Percentiles rank a stretch among this genome's conserved stretches.
These are phyloP conservation scores for Onychomys leucogaster DNA, from an alignment of 2,797 vertebrate species.

Conservation along the genomic window DNA sequence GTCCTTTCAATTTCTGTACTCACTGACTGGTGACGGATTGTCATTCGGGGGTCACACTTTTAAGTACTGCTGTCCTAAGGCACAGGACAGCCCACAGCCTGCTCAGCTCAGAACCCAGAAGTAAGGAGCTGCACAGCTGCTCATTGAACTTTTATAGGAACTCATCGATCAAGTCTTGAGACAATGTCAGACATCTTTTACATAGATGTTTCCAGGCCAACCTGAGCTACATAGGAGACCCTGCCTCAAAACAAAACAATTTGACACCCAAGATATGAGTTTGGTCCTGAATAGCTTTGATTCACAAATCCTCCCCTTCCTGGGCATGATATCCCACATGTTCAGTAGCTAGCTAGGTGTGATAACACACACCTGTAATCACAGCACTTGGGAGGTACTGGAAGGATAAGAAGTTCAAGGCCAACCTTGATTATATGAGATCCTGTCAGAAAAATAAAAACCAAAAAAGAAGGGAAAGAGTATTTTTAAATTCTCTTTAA, in stretches of 20 bases:
- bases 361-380: background rate
- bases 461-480: background rate
- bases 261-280: background rate
- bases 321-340: background rate
- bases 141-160: background rate
- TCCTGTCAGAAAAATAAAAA: slow-evolving; percentile 8
- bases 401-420: background rate
- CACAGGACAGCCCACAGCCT: background rate
- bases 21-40: background rate
- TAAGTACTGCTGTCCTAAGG: background rate
- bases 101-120: background rate
- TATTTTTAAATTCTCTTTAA: background rate
- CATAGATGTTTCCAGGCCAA: background rate
- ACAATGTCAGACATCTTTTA: background rate
- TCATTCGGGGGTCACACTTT: background rate
- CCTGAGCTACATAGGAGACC: background rate
- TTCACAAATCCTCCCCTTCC: background rate
- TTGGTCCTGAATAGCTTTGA: background rate
- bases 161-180: background rate
- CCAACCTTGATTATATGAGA: background rate
- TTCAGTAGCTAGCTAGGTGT: background rate
- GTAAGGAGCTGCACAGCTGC: background rate
- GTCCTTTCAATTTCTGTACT: background rate
- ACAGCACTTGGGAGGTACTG: background rate
- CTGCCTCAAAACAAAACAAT: background rate